Evolutionary conservation across 2,888 invertebrate species (phyloP).

Genomic region (Nemoura dubitans): DNA sequence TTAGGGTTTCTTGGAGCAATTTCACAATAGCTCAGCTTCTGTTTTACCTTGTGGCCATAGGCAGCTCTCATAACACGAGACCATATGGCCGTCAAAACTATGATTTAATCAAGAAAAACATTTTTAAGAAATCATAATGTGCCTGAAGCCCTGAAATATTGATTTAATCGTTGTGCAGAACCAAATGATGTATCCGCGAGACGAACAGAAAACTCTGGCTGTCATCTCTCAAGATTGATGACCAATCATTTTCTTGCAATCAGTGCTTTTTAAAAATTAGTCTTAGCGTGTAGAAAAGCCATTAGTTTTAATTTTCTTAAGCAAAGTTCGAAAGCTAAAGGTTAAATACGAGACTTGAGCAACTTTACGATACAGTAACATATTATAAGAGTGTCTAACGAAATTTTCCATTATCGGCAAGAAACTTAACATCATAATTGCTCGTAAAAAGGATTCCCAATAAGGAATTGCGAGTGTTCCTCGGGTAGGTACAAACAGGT

Average conservation of each 20-base stretch:
- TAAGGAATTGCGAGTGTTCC: too few relatives aligned
- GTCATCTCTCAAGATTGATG: neutral
- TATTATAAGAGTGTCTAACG: neutral
- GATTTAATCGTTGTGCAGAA: neutral
- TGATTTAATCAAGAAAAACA: neutral
- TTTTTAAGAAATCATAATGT: neutral
- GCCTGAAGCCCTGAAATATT: neutral
- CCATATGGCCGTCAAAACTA: neutral
- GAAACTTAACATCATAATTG: neutral
- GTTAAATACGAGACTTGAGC: neutral
- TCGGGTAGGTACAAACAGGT: too few relatives aligned
- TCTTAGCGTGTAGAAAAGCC: neutral
- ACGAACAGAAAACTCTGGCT: neutral
- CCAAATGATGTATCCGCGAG: neutral
- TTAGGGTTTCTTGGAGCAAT: neutral
- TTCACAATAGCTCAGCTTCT: neutral
- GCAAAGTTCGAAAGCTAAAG: neutral
- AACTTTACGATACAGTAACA: neutral
- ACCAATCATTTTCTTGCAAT: slow-evolving; percentile 7
- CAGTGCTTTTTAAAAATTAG: neutral
- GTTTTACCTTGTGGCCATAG: neutral
- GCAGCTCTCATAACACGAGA: too few relatives aligned
- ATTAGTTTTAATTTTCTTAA: slow-evolving; percentile 7
- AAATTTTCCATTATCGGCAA: neutral
- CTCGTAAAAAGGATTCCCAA: too few relatives aligned